Evolutionary conservation across 2,888 invertebrate species (phyloP).

Genomic region (Plemyria rubiginata): DNA sequence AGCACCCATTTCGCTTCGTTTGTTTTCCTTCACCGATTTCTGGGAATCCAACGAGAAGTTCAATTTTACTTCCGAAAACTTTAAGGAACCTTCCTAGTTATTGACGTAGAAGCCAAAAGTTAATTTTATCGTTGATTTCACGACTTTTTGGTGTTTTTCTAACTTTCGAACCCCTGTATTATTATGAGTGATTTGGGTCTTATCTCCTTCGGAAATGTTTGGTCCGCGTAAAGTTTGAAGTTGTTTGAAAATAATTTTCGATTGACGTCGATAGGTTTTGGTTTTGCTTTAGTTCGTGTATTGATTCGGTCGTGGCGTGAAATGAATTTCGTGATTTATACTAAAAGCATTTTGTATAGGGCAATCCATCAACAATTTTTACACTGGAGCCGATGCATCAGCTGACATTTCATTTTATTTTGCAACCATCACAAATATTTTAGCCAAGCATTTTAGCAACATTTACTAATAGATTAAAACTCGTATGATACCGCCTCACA

Average conservation of each 20-base stretch:
- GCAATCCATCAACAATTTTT: conserved; percentile 48
- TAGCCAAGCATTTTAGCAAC: conserved; percentile 41
- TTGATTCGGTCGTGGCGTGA: conserved; percentile 18
- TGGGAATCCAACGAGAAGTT: conserved; percentile 47
- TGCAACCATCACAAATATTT: conserved; percentile 43
- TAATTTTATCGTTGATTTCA: conserved; percentile 44
- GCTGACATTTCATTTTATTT: conserved; percentile 50
- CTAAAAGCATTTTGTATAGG: conserved; percentile 49
- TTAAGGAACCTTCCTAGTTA: conserved; percentile 47
- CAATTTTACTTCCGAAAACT: conserved; percentile 52
- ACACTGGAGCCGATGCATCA: conserved; percentile 39
- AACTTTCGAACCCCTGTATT: conserved; percentile 30
- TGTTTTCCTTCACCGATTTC: conserved; percentile 49
- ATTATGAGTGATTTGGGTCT: conserved; percentile 40
- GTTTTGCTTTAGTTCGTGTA: conserved; percentile 1
- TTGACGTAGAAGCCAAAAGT: conserved; percentile 51
- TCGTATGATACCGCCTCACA: conserved; percentile 27
- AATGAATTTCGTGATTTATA: conserved; percentile 15
- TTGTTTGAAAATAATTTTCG: conserved; percentile 17
- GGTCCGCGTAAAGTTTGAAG: conserved; percentile 29
- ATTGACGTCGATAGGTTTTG: neutral
- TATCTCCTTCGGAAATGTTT: conserved; percentile 1
- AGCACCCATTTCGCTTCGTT: conserved; percentile 48
- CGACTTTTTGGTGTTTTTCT: conserved; percentile 40
- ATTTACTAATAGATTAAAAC: conserved; percentile 50